Percentiles rank a stretch among this genome's conserved stretches.
Evolutionary conservation across 2,888 invertebrate genomes (phyloP).

Genomic region (Allolobophora icterica): DNA sequence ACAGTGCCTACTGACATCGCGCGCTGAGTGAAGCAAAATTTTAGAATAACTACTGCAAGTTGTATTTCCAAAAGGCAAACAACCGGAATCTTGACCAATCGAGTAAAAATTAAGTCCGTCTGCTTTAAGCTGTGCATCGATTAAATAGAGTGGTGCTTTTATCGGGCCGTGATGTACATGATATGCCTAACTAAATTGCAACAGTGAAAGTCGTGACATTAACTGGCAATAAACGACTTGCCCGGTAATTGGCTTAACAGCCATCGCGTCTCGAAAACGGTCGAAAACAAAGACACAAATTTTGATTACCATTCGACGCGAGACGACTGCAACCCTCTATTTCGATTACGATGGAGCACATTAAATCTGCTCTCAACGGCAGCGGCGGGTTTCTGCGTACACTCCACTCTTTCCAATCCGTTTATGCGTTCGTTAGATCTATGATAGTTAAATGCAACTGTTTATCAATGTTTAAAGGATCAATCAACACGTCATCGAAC

Average conservation of each 20-base stretch:
- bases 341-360: not conserved
- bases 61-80: not conserved
- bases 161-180: not conserved
- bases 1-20: too few relatives aligned
- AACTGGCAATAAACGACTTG: not conserved
- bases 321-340: not conserved
- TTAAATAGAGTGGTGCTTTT: conserved; percentile 1
- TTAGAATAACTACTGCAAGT: not conserved
- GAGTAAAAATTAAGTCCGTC: not conserved
- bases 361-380: not conserved
- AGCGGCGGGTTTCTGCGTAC: too few relatives aligned
- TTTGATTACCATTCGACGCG: not conserved
- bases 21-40: not conserved
- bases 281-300: not conserved
- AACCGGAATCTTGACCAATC: not conserved
- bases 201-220: not conserved
- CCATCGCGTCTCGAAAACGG: not conserved
- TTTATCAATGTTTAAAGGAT: not conserved
- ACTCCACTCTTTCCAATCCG: too few relatives aligned
- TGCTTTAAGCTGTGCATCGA: not conserved
- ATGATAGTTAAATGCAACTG: not conserved
- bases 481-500: not conserved
- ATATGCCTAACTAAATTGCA: not conserved
- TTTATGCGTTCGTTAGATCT: too few relatives aligned
- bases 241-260: not conserved